These are phyloP conservation scores for Rhipidura dahli DNA, from an alignment of 2,113 vertebrate genomes.

Conservation along the genomic window DNA sequence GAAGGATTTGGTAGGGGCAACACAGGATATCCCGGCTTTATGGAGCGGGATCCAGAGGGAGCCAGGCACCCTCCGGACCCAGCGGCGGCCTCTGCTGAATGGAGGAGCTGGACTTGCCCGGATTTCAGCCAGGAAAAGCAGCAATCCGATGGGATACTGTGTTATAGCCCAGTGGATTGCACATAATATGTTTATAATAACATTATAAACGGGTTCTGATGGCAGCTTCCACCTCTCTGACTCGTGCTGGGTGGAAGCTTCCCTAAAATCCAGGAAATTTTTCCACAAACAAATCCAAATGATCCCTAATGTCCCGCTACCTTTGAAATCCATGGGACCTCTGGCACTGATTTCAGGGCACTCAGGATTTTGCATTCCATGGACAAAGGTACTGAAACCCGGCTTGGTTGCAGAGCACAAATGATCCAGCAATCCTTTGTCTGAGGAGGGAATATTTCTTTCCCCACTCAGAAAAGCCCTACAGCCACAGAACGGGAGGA, in stretches of 20 bases:
- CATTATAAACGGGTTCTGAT: background rate
- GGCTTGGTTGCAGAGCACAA: background rate
- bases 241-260: background rate
- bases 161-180: fast-evolving
- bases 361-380: fast-evolving
- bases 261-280: background rate
- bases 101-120: fast-evolving
- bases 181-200: fast-evolving
- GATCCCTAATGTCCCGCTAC: background rate
- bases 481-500: background rate
- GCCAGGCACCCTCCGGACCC: fast-evolving
- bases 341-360: background rate
- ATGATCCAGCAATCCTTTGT: background rate
- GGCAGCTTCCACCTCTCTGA: background rate
- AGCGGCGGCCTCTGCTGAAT: fast-evolving
- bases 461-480: background rate
- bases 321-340: background rate
- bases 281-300: background rate
- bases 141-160: fast-evolving
- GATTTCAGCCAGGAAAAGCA: background rate
- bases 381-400: background rate
- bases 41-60: fast-evolving
- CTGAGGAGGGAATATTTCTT: background rate
- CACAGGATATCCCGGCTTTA: background rate
- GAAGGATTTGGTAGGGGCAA: background rate